Conservation (phyloP, 2,888 invertebrate species). For the Hyles lineata region DNA sequence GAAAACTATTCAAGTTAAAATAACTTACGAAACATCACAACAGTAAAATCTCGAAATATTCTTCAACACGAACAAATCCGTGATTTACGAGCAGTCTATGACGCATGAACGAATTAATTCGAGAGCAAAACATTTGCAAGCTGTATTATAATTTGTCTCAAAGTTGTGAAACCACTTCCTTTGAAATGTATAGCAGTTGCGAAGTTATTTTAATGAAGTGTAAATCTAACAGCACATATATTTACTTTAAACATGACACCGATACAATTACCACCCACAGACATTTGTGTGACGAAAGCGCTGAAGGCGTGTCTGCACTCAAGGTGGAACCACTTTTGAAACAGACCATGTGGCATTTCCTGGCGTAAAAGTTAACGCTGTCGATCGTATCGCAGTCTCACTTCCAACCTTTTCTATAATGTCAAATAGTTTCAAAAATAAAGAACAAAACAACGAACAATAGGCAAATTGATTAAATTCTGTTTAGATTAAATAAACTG, state of each 20-base stretch:
- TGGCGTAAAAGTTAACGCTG: constrained; percentile 20
- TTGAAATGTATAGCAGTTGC: constrained; percentile 20
- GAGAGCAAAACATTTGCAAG: constrained; percentile 24
- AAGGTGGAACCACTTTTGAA: constrained; percentile 38
- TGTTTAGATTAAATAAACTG: too few species aligned
- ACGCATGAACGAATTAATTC: constrained; percentile 27
- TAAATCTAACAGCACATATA: constrained; percentile 53
- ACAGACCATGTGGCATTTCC: constrained; percentile 25
- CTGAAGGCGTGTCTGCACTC: constrained; percentile 53
- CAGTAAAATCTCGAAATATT: constrained; percentile 37
- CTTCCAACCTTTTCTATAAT: constrained; percentile 23
- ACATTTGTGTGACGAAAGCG: constrained; percentile 37
- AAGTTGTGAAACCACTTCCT: constrained; percentile 24
- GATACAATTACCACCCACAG: constrained; percentile 47
- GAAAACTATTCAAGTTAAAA: background rate
- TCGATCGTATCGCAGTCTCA: constrained; percentile 15
- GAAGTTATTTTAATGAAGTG: constrained; percentile 53
- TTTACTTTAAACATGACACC: constrained; percentile 49
- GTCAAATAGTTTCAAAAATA: constrained; percentile 11
- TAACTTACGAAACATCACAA: constrained; percentile 5
- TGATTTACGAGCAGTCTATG: constrained; percentile 25
- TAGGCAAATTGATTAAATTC: background rate
- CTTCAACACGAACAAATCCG: constrained; percentile 35
- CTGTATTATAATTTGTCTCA: constrained; percentile 20
- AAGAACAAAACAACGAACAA: background rate